Evolutionary conservation across 2,113 vertebrate genomes (phyloP).

Genomic region (Callipepla squamata): DNA sequence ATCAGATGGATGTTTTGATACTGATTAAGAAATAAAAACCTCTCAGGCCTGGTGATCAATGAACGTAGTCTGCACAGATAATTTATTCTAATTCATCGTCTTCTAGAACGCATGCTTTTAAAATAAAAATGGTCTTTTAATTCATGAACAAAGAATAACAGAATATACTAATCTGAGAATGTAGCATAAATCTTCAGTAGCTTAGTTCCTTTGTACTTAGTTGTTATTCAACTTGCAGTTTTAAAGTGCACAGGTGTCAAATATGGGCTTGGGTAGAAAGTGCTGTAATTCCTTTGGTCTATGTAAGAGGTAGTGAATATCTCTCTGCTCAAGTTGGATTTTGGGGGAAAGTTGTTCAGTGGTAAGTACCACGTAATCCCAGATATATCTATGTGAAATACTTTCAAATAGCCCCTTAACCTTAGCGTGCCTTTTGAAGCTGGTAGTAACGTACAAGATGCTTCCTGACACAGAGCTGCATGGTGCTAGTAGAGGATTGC

Average conservation of each 20-base stretch:
- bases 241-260: not conserved
- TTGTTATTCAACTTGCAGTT: not conserved
- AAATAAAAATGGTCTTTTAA: not conserved
- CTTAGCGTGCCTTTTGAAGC: not conserved
- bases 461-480: not conserved
- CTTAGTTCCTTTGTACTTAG: not conserved
- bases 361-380: not conserved
- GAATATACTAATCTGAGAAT: not conserved
- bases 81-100: not conserved
- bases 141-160: not conserved
- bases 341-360: not conserved
- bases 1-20: not conserved
- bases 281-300: not conserved
- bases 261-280: not conserved
- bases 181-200: not conserved
- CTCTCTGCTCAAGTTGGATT: not conserved
- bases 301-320: not conserved
- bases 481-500: not conserved
- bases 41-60: not conserved
- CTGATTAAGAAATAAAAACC: not conserved
- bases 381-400: not conserved
- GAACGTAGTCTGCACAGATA: not conserved
- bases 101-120: not conserved
- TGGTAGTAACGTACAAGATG: not conserved
- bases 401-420: not conserved